phyloP scores from a whole-genome alignment of 35 echinoderm and acorn worm genomes.

The Strongylocentrotus purpuratus region DNA sequence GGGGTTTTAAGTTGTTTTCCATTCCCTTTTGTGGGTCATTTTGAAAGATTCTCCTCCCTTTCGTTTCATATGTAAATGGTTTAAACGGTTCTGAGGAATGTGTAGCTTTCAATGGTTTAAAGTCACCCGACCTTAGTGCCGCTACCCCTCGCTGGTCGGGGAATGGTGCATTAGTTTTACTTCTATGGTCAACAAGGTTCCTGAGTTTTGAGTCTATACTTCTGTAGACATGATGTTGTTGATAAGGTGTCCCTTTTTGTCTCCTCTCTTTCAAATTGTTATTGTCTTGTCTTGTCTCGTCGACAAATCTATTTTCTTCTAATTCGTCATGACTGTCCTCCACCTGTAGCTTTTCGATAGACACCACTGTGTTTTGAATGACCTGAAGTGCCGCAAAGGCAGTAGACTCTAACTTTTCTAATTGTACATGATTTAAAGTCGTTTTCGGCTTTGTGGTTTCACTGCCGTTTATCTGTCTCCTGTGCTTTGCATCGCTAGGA shows the following conservation, averaged over 20 bases:
- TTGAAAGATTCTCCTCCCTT: not conserved
- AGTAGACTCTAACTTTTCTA: conserved; percentile 19
- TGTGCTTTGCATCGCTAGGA: not conserved
- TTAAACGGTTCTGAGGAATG: not conserved
- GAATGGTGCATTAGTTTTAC: not conserved
- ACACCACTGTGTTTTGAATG: conserved; percentile 42
- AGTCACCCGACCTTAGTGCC: not conserved
- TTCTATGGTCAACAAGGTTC: not conserved
- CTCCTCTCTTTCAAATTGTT: not conserved
- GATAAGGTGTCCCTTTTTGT: not conserved
- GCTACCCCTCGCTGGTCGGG: not conserved
- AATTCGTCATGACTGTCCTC: not conserved
- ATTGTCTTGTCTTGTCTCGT: not conserved
- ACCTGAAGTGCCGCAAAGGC: conserved; percentile 43
- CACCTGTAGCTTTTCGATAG: conserved; percentile 22
- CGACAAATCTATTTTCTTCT: not conserved
- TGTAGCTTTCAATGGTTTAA: not conserved
- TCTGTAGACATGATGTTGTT: not conserved
- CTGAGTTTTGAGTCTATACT: not conserved
- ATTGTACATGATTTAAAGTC: not conserved
- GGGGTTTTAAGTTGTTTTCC: not conserved
- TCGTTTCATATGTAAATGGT: not conserved
- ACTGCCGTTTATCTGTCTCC: not conserved
- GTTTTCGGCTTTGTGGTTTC: not conserved
- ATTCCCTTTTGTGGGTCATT: not conserved